Evolutionary conservation across 2,888 invertebrate genomes (phyloP).

Genomic region (Orthonevra nobilis): DNA sequence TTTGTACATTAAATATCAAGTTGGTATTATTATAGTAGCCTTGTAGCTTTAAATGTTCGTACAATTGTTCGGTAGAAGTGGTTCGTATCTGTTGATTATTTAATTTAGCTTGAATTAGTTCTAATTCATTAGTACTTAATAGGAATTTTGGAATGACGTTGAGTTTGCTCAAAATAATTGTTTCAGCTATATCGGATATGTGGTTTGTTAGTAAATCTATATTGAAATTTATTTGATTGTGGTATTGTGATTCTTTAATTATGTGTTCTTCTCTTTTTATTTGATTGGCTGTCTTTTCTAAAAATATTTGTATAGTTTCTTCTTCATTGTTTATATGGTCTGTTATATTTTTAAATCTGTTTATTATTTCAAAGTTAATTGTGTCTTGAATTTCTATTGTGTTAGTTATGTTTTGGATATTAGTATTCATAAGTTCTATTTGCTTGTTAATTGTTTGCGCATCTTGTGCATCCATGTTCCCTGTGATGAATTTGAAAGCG

Average conservation of each 20-base stretch:
- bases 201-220: no score
- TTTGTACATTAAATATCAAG: no score
- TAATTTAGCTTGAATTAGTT: no score
- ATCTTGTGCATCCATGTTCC: slow-evolving; percentile 6
- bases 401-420: neutral
- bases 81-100: no score
- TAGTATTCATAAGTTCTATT: neutral
- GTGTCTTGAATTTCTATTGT: neutral
- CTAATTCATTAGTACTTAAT: no score
- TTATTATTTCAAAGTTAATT: neutral
- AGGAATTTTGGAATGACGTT: no score
- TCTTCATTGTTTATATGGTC: neutral
- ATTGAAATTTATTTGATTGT: neutral
- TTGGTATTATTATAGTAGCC: no score
- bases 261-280: neutral
- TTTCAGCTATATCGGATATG: no score
- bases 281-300: neutral
- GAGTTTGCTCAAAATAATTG: no score
- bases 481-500: neutral
- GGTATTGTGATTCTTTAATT: neutral
- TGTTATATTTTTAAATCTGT: slow-evolving; percentile 1
- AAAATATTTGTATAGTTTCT: neutral
- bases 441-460: neutral
- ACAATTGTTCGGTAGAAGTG: no score
- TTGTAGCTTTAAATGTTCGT: no score